Evolutionary conservation across 1,140 invertebrate genomes (phyloP).

Genomic region (Drosophila teissieri): DNA sequence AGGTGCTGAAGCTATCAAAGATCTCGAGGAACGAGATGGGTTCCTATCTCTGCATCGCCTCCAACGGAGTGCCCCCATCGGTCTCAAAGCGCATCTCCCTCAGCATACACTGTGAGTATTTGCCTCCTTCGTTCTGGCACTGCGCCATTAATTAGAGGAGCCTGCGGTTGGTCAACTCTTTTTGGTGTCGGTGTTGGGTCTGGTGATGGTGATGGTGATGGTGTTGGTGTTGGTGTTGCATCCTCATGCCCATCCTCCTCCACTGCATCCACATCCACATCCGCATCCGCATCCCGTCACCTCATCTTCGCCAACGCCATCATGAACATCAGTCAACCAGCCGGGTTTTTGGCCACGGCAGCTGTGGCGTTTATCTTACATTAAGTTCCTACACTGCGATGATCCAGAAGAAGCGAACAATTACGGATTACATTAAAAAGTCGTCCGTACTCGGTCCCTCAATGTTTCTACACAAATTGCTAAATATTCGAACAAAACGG

Average conservation of each 20-base stretch:
- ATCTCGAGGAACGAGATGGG: conserved; percentile 94
- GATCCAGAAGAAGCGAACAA: background rate
- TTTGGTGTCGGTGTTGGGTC: conserved; percentile 1
- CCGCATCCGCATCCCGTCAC: background rate
- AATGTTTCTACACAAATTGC: no score
- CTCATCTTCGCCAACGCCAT: conserved; percentile 6
- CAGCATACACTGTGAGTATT: conserved; percentile 93
- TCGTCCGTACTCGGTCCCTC: no score
- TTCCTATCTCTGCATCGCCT: conserved; percentile 94
- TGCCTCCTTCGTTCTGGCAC: background rate
- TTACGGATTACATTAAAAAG: no score
- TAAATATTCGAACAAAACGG: background rate
- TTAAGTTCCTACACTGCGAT: conserved; percentile 35
- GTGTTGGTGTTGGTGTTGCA: background rate
- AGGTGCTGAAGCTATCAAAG: conserved; percentile 91
- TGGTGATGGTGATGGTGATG: background rate
- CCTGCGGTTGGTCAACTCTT: conserved; percentile 68
- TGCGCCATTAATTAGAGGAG: conserved; percentile 74
- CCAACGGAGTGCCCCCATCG: conserved; percentile 91
- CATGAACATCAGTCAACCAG: conserved; percentile 31
- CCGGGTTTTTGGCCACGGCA: conserved; percentile 47
- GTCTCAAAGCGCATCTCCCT: conserved; percentile 93
- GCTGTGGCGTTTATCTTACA: conserved; percentile 68
- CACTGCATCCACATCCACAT: background rate
- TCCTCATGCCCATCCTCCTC: background rate